Percentiles rank a stretch among this genome's conserved stretches.
Evolutionary conservation across 2,888 invertebrate species (phyloP).

Genomic region (Cantharis lateralis): DNA sequence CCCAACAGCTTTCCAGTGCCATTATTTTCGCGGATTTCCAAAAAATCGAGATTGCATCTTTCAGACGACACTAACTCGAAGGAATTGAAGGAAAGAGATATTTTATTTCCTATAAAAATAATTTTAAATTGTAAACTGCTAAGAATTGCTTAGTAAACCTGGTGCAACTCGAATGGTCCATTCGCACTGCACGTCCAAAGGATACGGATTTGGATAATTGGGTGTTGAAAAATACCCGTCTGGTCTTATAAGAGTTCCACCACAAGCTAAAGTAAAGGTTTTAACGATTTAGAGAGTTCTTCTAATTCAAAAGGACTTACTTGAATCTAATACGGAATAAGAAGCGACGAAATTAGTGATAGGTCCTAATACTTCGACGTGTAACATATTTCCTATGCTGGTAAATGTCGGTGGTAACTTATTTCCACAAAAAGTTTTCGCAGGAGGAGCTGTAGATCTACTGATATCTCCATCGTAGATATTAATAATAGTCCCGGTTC

Average conservation of each 20-base stretch:
- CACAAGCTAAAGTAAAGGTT: slow-evolving; percentile 64
- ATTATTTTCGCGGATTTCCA: slow-evolving; percentile 77
- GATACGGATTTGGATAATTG: slow-evolving; percentile 73
- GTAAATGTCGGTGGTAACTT: slow-evolving; percentile 69
- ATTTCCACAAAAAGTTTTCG: slow-evolving; percentile 69
- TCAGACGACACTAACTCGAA: slow-evolving; percentile 74
- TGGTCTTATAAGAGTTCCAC: slow-evolving; percentile 64
- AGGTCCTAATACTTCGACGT: slow-evolving; percentile 45
- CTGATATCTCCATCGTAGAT: slow-evolving; percentile 72
- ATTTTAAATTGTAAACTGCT: too few relatives aligned
- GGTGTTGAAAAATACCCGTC: slow-evolving; percentile 72
- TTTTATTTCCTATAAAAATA: slow-evolving; percentile 31
- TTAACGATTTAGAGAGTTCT: too few relatives aligned
- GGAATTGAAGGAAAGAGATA: slow-evolving; percentile 67
- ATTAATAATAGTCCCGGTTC: slow-evolving; percentile 37
- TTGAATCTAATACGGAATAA: slow-evolving; percentile 62
- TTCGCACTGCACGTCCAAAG: slow-evolving; percentile 70
- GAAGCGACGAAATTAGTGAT: slow-evolving; percentile 57
- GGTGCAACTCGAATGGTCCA: slow-evolving; percentile 72
- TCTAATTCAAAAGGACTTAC: slow-evolving; percentile 50
- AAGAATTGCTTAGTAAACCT: slow-evolving; percentile 45
- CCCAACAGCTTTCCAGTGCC: slow-evolving; percentile 69
- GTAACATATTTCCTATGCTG: slow-evolving; percentile 69
- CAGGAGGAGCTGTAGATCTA: slow-evolving; percentile 65
- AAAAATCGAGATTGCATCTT: slow-evolving; percentile 81